A percentile compares a stretch with the other conserved stretches of the same genome.
These are phyloP conservation scores for Pseudomyrmex dendroicus DNA, from an alignment of 1,140 invertebrate genomes.

Conservation along the genomic window DNA sequence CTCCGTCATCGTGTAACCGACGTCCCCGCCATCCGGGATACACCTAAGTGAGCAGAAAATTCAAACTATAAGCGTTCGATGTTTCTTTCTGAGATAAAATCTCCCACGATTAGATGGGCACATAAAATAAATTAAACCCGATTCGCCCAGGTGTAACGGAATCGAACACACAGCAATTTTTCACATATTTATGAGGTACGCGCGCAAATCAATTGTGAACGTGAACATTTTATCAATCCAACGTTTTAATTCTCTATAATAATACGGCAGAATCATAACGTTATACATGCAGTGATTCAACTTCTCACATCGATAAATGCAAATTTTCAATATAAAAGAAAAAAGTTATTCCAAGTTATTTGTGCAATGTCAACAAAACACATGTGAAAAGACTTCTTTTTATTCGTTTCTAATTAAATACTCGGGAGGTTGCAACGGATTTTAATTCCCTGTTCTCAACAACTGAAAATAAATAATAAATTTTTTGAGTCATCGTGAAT, in stretches of 20 bases:
- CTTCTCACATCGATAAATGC: background rate
- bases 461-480: no score
- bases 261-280: background rate
- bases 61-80: slow-evolving; percentile 21
- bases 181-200: slow-evolving; percentile 33
- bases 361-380: no score
- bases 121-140: background rate
- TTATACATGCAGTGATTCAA: background rate
- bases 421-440: no score
- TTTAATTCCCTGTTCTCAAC: no score
- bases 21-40: slow-evolving; percentile 84
- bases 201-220: slow-evolving; percentile 33
- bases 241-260: background rate
- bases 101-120: slow-evolving; percentile 7
- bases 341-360: no score
- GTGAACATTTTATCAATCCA: slow-evolving; percentile 32
- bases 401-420: no score
- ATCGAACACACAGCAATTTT: slow-evolving; percentile 5
- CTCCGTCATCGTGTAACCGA: slow-evolving; percentile 86
- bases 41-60: slow-evolving; percentile 75
- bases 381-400: no score
- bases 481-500: no score
- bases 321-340: no score
- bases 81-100: slow-evolving; percentile 1
- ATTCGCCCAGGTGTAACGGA: slow-evolving; percentile 33